phyloP scores from a whole-genome alignment of 1,140 invertebrate species.

The Aphis craccivora region DNA sequence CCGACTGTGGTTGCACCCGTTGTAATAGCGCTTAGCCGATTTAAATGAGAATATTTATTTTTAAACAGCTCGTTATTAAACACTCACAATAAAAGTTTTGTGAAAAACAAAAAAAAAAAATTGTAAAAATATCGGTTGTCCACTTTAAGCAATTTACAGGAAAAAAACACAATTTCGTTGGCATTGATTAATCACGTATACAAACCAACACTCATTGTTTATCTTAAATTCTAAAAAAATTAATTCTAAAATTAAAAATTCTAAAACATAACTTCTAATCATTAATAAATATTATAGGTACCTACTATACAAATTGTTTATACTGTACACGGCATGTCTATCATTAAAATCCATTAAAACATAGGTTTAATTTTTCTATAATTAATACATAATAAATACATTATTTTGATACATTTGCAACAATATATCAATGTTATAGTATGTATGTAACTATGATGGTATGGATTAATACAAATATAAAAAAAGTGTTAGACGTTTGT shows the following conservation, averaged over 20 bases:
- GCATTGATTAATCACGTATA: conserved; percentile 22
- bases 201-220: conserved; percentile 18
- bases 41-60: conserved; percentile 16
- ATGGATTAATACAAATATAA: too few species aligned
- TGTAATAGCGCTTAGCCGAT: background rate
- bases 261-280: background rate
- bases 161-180: conserved; percentile 15
- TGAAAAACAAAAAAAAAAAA: background rate
- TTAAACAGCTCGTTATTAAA: background rate
- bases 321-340: background rate
- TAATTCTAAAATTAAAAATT: conserved; percentile 19
- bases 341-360: conserved; percentile 15
- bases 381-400: background rate
- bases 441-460: background rate
- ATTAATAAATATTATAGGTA: background rate
- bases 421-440: background rate
- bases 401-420: background rate
- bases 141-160: background rate
- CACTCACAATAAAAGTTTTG: background rate
- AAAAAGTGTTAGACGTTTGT: background rate
- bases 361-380: background rate
- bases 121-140: conserved; percentile 17
- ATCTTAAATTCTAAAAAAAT: conserved; percentile 19
- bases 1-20: background rate
- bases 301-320: background rate